phyloP scores from a whole-genome alignment of 2,113 vertebrate species.

The Coptodon bakossiorum region DNA sequence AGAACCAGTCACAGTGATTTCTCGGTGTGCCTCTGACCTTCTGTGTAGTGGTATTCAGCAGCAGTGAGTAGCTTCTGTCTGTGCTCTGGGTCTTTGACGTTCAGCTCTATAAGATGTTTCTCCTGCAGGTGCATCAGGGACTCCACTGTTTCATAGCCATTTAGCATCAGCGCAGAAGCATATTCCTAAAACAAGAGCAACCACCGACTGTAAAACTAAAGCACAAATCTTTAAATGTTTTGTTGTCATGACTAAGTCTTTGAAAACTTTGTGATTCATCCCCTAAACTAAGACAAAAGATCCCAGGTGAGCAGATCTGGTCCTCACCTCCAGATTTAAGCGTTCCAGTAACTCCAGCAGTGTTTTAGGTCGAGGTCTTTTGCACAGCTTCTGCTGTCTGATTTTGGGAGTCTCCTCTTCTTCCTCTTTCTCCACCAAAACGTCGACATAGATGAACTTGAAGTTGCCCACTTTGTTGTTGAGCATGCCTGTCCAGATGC shows the following conservation, averaged over 20 bases:
- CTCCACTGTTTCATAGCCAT: constrained; percentile 92
- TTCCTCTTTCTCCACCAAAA: constrained; percentile 75
- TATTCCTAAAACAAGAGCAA: constrained; percentile 76
- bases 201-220: neutral
- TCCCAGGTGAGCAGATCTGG: neutral
- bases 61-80: constrained; percentile 80
- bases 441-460: constrained; percentile 95
- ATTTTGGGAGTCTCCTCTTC: constrained; percentile 79
- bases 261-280: neutral
- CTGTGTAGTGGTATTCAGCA: constrained; percentile 78
- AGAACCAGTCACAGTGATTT: too few relatives aligned
- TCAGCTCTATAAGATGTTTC: constrained; percentile 89
- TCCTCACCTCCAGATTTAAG: constrained; percentile 83
- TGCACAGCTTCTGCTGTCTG: constrained; percentile 72
- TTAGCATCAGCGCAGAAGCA: constrained; percentile 83
- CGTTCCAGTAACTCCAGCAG: constrained; percentile 84
- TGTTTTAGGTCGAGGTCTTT: constrained; percentile 76
- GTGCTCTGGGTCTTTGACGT: constrained; percentile 85
- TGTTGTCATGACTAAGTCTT: neutral
- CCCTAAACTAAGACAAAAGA: neutral
- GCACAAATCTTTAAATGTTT: neutral
- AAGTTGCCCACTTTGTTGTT: constrained; percentile 95
- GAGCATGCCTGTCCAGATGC: constrained; percentile 94
- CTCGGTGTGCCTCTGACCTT: constrained; percentile 72
- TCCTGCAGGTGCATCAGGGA: constrained; percentile 89